Evolutionary conservation across 2,797 vertebrate genomes (phyloP).

Genomic region (Moxostoma hubbsi): DNA sequence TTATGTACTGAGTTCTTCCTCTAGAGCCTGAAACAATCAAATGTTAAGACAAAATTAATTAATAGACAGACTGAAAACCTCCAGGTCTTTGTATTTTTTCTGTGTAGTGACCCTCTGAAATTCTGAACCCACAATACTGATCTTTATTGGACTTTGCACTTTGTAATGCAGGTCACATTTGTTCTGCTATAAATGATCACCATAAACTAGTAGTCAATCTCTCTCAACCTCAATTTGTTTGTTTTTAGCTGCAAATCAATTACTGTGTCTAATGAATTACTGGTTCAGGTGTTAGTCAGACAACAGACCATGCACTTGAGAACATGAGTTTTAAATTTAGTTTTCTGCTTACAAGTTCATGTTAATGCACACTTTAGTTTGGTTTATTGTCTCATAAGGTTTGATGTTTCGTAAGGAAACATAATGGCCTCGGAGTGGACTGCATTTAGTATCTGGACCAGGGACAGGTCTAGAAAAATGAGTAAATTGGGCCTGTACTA

Average conservation of each 20-base stretch:
- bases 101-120: neutral
- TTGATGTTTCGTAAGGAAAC: neutral
- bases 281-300: neutral
- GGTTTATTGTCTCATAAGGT: neutral
- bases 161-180: conserved; percentile 47
- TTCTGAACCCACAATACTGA: conserved; percentile 53
- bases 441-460: conserved; percentile 8
- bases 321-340: neutral
- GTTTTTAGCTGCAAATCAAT: neutral
- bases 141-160: conserved; percentile 57
- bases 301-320: neutral
- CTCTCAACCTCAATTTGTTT: neutral
- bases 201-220: neutral
- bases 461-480: conserved; percentile 34
- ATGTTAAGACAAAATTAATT: neutral
- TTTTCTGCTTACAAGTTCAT: neutral
- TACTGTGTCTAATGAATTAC: neutral
- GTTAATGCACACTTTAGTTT: neutral
- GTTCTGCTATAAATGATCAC: conserved; percentile 37
- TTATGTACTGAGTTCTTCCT: conserved; percentile 20
- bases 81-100: neutral
- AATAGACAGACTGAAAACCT: neutral
- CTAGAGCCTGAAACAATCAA: conserved; percentile 33
- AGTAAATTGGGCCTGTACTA: neutral
- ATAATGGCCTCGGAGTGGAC: neutral